Conservation (phyloP, 2,113 vertebrate genomes). For the Leptobrachium ailaonicum region DNA sequence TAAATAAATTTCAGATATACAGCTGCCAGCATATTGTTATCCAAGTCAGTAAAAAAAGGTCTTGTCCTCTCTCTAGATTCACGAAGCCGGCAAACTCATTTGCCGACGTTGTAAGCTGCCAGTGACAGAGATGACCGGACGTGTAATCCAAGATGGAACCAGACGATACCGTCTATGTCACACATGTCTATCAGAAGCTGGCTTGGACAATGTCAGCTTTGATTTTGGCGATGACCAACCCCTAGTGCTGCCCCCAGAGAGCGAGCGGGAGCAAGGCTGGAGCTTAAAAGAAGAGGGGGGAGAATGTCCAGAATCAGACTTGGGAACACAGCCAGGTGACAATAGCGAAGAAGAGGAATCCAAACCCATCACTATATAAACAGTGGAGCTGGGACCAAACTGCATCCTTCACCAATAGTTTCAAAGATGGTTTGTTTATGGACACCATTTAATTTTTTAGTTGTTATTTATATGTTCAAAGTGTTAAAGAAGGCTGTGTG, state of each 20-base stretch:
- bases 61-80: slow-evolving; percentile 73
- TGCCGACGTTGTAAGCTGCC: slow-evolving; percentile 94
- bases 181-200: slow-evolving; percentile 85
- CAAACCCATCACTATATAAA: slow-evolving; percentile 11
- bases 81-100: slow-evolving; percentile 93
- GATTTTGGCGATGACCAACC: slow-evolving; percentile 73
- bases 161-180: slow-evolving; percentile 90
- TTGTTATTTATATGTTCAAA: not conserved
- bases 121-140: slow-evolving; percentile 88
- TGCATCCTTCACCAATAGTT: not conserved
- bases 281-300: slow-evolving; percentile 73
- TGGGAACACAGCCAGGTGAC: slow-evolving; percentile 94
- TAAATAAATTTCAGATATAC: no score
- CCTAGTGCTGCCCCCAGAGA: slow-evolving; percentile 60
- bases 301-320: slow-evolving; percentile 84
- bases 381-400: not conserved
- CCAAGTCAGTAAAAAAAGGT: no score
- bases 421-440: not conserved
- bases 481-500: no score
- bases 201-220: slow-evolving; percentile 81
- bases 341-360: slow-evolving; percentile 86
- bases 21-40: no score
- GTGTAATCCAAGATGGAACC: slow-evolving; percentile 91
- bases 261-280: slow-evolving; percentile 77
- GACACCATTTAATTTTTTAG: not conserved